Conservation (phyloP, 2,113 vertebrate species). For the Ardeotis arabs region DNA sequence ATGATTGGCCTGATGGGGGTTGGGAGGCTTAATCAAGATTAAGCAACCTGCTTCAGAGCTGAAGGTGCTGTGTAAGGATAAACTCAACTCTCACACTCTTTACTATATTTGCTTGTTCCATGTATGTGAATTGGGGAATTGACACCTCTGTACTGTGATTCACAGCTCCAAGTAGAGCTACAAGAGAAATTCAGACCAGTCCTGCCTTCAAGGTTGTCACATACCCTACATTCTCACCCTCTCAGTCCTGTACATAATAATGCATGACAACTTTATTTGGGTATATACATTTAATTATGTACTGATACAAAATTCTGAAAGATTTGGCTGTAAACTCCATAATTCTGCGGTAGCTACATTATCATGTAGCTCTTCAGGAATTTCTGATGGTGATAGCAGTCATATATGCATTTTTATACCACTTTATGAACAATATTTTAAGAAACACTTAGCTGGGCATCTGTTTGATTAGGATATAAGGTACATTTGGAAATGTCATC, state of each 20-base stretch:
- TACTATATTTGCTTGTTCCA: not conserved
- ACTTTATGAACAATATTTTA: not conserved
- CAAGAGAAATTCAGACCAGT: not conserved
- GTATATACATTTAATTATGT: not conserved
- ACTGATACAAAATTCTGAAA: not conserved
- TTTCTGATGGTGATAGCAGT: not conserved
- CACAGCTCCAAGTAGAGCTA: not conserved
- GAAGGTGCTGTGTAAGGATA: not conserved
- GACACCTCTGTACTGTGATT: not conserved
- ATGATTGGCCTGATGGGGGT: fast-evolving
- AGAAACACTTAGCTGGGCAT: not conserved
- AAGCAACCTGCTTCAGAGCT: not conserved
- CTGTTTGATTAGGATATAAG: not conserved
- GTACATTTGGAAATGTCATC: not conserved
- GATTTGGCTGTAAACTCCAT: not conserved
- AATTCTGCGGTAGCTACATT: not conserved
- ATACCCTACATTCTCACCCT: not conserved
- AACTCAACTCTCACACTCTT: not conserved
- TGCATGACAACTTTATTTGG: not conserved
- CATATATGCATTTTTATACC: not conserved
- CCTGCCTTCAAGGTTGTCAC: not conserved
- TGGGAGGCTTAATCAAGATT: not conserved
- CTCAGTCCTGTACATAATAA: not conserved
- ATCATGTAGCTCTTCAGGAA: not conserved
- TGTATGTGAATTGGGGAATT: not conserved